Evolutionary conservation across 2,797 vertebrate species (phyloP).

Genomic region (Melopsittacus undulatus): DNA sequence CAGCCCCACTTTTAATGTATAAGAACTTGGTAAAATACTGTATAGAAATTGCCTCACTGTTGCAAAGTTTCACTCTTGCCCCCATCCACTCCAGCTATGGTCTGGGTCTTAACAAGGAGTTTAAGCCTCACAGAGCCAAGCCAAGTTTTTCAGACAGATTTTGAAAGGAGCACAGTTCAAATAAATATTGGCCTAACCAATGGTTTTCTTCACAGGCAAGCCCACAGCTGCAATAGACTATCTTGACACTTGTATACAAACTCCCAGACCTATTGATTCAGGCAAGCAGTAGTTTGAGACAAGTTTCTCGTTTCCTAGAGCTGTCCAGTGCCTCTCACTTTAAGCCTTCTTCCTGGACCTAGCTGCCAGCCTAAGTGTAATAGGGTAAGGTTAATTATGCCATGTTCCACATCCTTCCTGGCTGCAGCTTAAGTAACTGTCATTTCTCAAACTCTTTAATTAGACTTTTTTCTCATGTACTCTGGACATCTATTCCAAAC

Average conservation of each 20-base stretch:
- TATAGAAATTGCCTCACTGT: not conserved
- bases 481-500: not conserved
- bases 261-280: not conserved
- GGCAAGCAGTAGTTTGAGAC: not conserved
- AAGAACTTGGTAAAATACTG: not conserved
- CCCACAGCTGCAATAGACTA: not conserved
- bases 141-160: not conserved
- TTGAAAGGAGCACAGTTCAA: not conserved
- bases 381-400: slow-evolving; percentile 43
- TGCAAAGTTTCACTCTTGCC: not conserved
- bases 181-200: not conserved
- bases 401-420: slow-evolving; percentile 61
- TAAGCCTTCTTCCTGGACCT: slow-evolving; percentile 31
- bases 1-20: not conserved
- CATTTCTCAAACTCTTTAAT: slow-evolving; percentile 27
- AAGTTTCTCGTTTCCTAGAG: not conserved
- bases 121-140: not conserved
- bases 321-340: not conserved
- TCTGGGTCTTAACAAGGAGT: not conserved
- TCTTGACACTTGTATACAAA: not conserved
- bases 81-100: not conserved
- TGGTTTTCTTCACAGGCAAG: not conserved
- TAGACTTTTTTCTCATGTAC: not conserved
- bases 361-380: not conserved
- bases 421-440: slow-evolving; percentile 28